A percentile compares a stretch with the other conserved stretches of the same genome.
Conservation (phyloP, 2,113 vertebrate species). For the Malurus alboscapulatus region DNA sequence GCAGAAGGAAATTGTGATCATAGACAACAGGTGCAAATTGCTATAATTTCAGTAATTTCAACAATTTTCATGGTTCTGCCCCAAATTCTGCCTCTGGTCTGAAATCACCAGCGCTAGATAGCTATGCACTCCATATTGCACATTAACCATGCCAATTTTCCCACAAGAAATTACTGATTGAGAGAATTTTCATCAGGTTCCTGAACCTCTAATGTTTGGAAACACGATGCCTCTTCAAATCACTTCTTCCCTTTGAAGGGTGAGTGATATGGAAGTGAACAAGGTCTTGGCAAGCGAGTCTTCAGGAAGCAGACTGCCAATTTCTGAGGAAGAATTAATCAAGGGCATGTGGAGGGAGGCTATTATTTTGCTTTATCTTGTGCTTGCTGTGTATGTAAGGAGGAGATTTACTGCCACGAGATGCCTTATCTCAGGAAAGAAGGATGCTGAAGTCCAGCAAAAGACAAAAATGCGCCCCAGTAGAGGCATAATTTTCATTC, state of each 20-base stretch:
- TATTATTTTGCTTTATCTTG: conserved; percentile 44
- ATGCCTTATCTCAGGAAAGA: conserved; percentile 13
- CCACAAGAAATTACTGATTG: background rate
- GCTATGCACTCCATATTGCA: background rate
- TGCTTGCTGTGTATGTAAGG: background rate
- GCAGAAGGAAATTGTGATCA: background rate
- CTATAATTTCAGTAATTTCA: background rate
- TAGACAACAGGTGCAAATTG: background rate
- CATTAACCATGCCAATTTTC: background rate
- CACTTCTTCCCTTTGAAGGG: background rate
- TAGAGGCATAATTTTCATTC: conserved; percentile 2
- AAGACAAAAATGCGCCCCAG: conserved; percentile 17
- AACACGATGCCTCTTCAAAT: conserved; percentile 3
- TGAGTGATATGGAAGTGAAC: background rate
- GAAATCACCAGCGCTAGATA: background rate
- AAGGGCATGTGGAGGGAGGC: background rate
- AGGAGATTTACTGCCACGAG: background rate
- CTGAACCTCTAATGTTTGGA: conserved; percentile 2
- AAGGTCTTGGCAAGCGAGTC: conserved; percentile 17
- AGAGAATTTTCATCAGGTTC: background rate
- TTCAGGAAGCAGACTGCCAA: conserved; percentile 15
- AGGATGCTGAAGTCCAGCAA: conserved; percentile 29
- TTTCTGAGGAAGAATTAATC: conserved; percentile 30
- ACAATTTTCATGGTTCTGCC: background rate
- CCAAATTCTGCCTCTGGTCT: background rate